These are phyloP conservation scores for Pogonophryne albipinna DNA, from an alignment of 2,797 vertebrate genomes.

Conservation along the genomic window DNA sequence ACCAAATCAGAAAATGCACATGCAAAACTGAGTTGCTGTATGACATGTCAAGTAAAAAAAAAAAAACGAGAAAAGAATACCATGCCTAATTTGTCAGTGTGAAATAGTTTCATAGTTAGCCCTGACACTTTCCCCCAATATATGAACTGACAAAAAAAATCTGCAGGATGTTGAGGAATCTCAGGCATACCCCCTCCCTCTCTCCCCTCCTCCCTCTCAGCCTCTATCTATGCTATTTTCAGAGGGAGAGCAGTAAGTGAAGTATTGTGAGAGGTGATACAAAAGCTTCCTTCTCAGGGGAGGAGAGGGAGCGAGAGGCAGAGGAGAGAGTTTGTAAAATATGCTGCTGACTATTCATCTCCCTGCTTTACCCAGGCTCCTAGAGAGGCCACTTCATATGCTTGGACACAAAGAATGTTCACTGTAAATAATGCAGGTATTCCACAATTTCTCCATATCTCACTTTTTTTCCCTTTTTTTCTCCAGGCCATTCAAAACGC, in stretches of 20 bases:
- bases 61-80: too few species aligned
- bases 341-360: conserved; percentile 45
- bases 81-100: neutral
- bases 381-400: conserved; percentile 35
- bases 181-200: conserved; percentile 17
- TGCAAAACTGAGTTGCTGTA: too few species aligned
- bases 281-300: conserved; percentile 60
- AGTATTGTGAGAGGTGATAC: conserved; percentile 65
- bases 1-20: neutral
- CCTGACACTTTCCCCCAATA: conserved; percentile 2
- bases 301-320: conserved; percentile 19
- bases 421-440: conserved; percentile 50
- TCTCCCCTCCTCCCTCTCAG: conserved; percentile 1
- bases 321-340: conserved; percentile 49
- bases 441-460: conserved; percentile 19
- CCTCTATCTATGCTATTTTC: conserved; percentile 66
- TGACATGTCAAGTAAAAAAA: too few species aligned
- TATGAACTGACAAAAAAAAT: conserved; percentile 8
- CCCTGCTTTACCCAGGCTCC: conserved; percentile 29
- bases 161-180: conserved; percentile 44
- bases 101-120: neutral
- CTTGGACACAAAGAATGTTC: conserved; percentile 35
- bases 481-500: conserved; percentile 37
- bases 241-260: conserved; percentile 59
- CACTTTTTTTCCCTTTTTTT: conserved; percentile 3